These are phyloP conservation scores for Cephonodes hylas DNA, from an alignment of 2,888 invertebrate species.

Conservation along the genomic window DNA sequence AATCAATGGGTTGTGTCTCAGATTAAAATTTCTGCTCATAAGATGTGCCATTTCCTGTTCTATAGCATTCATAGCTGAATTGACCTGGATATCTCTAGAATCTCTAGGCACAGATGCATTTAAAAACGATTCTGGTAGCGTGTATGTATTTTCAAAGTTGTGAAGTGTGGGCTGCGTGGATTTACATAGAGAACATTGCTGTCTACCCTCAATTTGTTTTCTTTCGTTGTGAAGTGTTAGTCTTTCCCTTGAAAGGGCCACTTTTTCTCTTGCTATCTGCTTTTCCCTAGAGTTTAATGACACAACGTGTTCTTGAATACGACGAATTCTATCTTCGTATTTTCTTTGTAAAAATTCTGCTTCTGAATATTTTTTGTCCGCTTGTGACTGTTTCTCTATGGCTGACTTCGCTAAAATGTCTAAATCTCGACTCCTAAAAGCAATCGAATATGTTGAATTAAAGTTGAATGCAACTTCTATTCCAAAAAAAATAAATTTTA, in stretches of 20 bases:
- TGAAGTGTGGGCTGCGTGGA: conserved; percentile 50
- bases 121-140: conserved; percentile 45
- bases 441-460: background rate
- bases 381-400: conserved; percentile 81
- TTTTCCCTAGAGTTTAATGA: conserved; percentile 80
- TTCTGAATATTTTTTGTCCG: conserved; percentile 78
- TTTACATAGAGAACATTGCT: conserved; percentile 69
- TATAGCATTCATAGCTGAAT: conserved; percentile 55
- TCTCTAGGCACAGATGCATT: conserved; percentile 58
- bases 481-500: too few relatives aligned
- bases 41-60: conserved; percentile 68
- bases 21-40: conserved; percentile 53
- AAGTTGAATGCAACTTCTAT: too few relatives aligned
- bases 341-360: conserved; percentile 77
- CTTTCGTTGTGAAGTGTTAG: conserved; percentile 77
- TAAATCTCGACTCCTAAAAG: conserved; percentile 68
- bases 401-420: conserved; percentile 79
- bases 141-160: conserved; percentile 43
- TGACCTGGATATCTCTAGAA: conserved; percentile 46
- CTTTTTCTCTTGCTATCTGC: conserved; percentile 82
- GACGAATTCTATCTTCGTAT: conserved; percentile 80
- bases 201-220: conserved; percentile 67
- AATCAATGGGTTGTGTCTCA: conserved; percentile 43
- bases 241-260: conserved; percentile 81
- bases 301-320: conserved; percentile 80